phyloP scores from a whole-genome alignment of 1,140 invertebrate genomes.

The Zophobas atratus region DNA sequence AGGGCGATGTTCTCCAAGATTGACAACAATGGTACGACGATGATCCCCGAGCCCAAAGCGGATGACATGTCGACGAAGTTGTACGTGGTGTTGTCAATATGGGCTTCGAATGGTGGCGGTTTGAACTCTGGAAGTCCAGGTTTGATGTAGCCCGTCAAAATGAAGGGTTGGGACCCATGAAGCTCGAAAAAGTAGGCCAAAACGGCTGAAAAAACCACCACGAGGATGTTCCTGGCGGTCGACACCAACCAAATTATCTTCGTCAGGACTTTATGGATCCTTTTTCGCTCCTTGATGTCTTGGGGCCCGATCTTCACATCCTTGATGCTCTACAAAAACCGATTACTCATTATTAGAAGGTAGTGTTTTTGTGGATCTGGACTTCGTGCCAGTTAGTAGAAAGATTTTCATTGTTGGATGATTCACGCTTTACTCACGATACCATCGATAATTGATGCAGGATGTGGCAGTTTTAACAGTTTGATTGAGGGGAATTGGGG shows the following conservation, averaged over 20 bases:
- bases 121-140: conserved; percentile 78
- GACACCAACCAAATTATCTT: conserved; percentile 82
- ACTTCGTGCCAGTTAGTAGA: no score
- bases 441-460: no score
- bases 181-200: conserved; percentile 77
- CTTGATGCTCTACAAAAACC: conserved; percentile 78
- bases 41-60: conserved; percentile 80
- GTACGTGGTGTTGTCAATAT: conserved; percentile 77
- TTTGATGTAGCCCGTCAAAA: conserved; percentile 80
- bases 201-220: conserved; percentile 80
- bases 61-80: conserved; percentile 79
- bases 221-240: conserved; percentile 83
- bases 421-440: background rate
- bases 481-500: no score
- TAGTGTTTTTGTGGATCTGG: no score
- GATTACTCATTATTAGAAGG: background rate
- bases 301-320: conserved; percentile 74
- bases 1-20: conserved; percentile 88
- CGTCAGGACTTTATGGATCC: conserved; percentile 67
- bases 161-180: conserved; percentile 76
- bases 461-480: no score
- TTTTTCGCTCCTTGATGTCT: conserved; percentile 68
- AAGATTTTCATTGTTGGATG: no score
- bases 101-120: conserved; percentile 76
- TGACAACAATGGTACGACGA: conserved; percentile 84